A percentile compares a stretch with the other conserved stretches of the same genome.
phyloP scores from a whole-genome alignment of 2,113 vertebrate genomes.

The Crotalus tigris region DNA sequence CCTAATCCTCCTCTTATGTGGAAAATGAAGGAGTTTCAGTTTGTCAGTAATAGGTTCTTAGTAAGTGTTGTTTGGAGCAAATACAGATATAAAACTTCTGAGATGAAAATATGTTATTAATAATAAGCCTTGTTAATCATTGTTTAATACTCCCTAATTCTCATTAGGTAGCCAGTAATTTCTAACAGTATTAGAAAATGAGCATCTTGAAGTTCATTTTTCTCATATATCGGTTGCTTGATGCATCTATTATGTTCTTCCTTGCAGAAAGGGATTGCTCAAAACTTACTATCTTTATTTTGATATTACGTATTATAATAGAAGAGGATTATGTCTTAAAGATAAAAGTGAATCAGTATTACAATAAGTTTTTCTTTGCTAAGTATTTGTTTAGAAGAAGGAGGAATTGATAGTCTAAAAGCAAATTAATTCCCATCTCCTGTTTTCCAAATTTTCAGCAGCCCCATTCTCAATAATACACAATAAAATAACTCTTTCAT shows the following conservation, averaged over 20 bases:
- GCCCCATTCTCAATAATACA: background rate
- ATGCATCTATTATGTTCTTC: slow-evolving; percentile 27
- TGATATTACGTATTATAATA: slow-evolving; percentile 21
- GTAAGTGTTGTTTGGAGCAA: slow-evolving; percentile 48
- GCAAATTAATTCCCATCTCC: background rate
- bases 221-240: slow-evolving; percentile 59
- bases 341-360: background rate
- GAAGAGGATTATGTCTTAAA: background rate
- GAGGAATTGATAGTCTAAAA: background rate
- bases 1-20: background rate
- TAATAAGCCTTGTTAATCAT: slow-evolving; percentile 44
- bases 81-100: slow-evolving; percentile 40
- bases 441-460: background rate
- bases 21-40: slow-evolving; percentile 9
- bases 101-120: slow-evolving; percentile 50
- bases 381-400: background rate
- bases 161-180: background rate
- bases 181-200: background rate
- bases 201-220: slow-evolving; percentile 29
- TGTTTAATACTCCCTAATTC: background rate
- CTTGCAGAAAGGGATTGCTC: slow-evolving; percentile 27
- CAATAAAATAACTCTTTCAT: background rate
- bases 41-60: slow-evolving; percentile 36
- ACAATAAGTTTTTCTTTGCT: background rate
- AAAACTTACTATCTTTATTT: slow-evolving; percentile 37